Conservation (phyloP, 2,113 vertebrate species). For the Acanthisitta chloris region DNA sequence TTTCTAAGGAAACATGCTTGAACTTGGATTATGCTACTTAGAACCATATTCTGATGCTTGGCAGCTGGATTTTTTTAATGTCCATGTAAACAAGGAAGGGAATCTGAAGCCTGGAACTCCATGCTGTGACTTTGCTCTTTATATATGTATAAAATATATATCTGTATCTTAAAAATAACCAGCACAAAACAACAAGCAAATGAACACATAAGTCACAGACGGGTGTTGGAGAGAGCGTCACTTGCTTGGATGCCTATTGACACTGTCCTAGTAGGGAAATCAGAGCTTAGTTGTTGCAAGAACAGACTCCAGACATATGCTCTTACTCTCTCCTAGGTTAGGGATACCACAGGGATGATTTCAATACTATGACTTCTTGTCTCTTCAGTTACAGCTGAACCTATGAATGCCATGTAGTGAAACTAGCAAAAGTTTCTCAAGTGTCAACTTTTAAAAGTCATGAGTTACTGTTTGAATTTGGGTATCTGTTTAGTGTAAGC, state of each 20-base stretch:
- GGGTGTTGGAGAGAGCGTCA: background rate
- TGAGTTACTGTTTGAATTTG: background rate
- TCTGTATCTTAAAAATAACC: background rate
- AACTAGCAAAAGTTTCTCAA: background rate
- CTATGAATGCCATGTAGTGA: background rate
- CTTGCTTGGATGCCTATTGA: background rate
- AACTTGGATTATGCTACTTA: background rate
- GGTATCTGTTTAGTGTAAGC: background rate
- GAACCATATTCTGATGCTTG: background rate
- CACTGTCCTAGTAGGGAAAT: background rate
- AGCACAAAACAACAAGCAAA: background rate
- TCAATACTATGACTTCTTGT: background rate
- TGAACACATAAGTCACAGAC: background rate
- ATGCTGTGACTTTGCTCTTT: background rate
- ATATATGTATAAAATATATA: background rate
- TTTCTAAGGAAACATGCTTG: background rate
- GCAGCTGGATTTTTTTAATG: background rate
- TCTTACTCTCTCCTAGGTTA: background rate
- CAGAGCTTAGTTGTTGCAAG: background rate
- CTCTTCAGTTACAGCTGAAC: background rate
- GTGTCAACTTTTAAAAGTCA: background rate
- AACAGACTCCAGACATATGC: background rate
- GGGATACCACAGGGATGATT: background rate
- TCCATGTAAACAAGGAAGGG: background rate
- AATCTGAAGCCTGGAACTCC: background rate